Base-by-base conservation (phyloP, 2,797 vertebrate species). In the Mus caroli region DNA sequence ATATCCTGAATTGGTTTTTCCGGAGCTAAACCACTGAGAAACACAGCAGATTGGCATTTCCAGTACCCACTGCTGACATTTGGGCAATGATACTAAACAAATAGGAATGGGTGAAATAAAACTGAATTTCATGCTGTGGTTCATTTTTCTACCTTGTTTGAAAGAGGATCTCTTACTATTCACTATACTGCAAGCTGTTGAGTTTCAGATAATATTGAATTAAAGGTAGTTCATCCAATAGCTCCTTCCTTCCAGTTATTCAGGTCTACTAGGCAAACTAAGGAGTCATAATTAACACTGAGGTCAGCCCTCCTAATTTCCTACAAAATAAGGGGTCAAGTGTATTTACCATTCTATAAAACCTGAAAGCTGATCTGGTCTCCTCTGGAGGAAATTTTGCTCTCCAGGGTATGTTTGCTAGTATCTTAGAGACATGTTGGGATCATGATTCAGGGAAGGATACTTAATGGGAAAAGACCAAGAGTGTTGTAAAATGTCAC, bases 381-480 rank as follows among this genome's bases (percentile, higher is more conserved):
- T 9, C 34, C 14, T 28, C 14, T 28, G 8, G 20, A 34, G 69
- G 2, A 8, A 1, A 5, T 20, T 34, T 40, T 10, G 71, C 43
- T 50, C 46, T 46, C 43, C 28, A 34, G 31, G 46, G 43, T 31
- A 52, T 31, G 69, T 86, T 86, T 69, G 62, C 6, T n/a, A 84
- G 82, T 84, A 46, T 84, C 15, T 84, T 84, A 84, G 82, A 84
- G 28, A 84, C 40, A 64, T 46, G 14, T 60, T 83, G 37, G 31
- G 60, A 31, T 69, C 56, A 56, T 46, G 58, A 1, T 52, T 3
- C 1, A 24, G 20, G 20, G 11, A 24, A 31, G 31, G 13, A 5
- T 10, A 37, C 28, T 37, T n/a, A 5, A 69, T 19, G n/a, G 56
- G 7, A 54, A 37, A 50, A 52, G 31, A 22, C 76, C 9, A 19